Base-by-base conservation (phyloP, 2,113 vertebrate species). In the Cercopithecus mona region DNA sequence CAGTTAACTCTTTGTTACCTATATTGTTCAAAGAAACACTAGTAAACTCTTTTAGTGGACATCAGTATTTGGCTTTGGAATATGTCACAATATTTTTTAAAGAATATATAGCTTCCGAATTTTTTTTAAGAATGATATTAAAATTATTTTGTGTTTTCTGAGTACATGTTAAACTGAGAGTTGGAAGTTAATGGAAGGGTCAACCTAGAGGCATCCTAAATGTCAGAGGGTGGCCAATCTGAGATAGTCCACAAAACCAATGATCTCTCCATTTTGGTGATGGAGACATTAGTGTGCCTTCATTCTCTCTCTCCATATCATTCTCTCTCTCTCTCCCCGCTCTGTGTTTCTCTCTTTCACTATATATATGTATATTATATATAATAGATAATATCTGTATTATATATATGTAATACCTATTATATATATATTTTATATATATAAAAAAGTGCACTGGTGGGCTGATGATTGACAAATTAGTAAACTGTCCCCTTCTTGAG, bases 1-100 rank as follows among this genome's bases (percentile, higher is more conserved):
- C 94, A 55, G 20, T 64, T 92, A 84, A 59, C 22, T 93, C 70
- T 96, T 94, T 92, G 50, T 82, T 97, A 83, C 73, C 30, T 89
- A 3, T 80, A 17, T 80, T 70, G 50, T 86, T 70, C 55, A 83
- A 84, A 82, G 93, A 97, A 88, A 87, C 11, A 79, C 3, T 27
- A 55, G 27, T 35, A 66, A 92, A 81, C 10, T 86, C 35, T 94
- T 89, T 89, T 32, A 94, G 30, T 80, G 25, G 45, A 13, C 81
- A 70, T 92, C 18, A 52, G 3, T 82, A 68, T 97, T 95, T 95
- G 61, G 6, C 32, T 88, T 90, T 88, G 64, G 40, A 80, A 81
- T 96, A 59, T 79, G 55, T 70, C 76, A 38, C 23, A 6, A 16
- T 35, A 45, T 87, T 94, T 86, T 75, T 68, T 64, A 66, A 79